Conservation (phyloP, 2,888 invertebrate species). For the Troides aeacus region DNA sequence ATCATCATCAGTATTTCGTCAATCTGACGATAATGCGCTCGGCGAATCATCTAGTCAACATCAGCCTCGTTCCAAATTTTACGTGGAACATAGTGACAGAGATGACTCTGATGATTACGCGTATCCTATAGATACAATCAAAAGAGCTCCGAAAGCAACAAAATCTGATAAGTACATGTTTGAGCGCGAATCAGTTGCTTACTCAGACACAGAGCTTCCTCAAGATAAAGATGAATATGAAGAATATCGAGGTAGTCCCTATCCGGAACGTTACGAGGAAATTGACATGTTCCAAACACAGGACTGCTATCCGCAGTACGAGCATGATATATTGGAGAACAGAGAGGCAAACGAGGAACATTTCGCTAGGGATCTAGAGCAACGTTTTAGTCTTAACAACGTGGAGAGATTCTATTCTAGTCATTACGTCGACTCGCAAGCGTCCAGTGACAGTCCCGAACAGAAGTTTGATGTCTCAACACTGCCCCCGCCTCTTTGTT, state of each 20-base stretch:
- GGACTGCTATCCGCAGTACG: slow-evolving; percentile 73
- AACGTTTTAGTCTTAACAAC: slow-evolving; percentile 74
- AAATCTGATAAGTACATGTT: slow-evolving; percentile 69
- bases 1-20: slow-evolving; percentile 58
- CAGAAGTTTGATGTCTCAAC: slow-evolving; percentile 87
- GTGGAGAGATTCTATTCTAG: slow-evolving; percentile 75
- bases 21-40: slow-evolving; percentile 58
- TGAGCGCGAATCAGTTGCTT: slow-evolving; percentile 69
- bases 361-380: slow-evolving; percentile 67
- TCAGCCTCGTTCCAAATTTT: slow-evolving; percentile 57
- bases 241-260: slow-evolving; percentile 70
- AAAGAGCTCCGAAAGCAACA: slow-evolving; percentile 69
- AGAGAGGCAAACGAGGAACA: slow-evolving; percentile 50
- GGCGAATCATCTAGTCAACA: slow-evolving; percentile 65
- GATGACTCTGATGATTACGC: slow-evolving; percentile 77
- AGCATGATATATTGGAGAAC: slow-evolving; percentile 51
- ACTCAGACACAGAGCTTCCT: slow-evolving; percentile 69
- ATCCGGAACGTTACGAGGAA: slow-evolving; percentile 72
- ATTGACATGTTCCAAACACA: slow-evolving; percentile 72
- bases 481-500: slow-evolving; percentile 88
- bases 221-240: slow-evolving; percentile 72
- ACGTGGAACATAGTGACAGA: slow-evolving; percentile 69
- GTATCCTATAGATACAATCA: slow-evolving; percentile 75
- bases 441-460: slow-evolving; percentile 84
- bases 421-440: slow-evolving; percentile 81